A percentile compares a stretch with the other conserved stretches of the same genome.
These are phyloP conservation scores for Odontothrips loti DNA, from an alignment of 2,888 invertebrate species.

Conservation along the genomic window DNA sequence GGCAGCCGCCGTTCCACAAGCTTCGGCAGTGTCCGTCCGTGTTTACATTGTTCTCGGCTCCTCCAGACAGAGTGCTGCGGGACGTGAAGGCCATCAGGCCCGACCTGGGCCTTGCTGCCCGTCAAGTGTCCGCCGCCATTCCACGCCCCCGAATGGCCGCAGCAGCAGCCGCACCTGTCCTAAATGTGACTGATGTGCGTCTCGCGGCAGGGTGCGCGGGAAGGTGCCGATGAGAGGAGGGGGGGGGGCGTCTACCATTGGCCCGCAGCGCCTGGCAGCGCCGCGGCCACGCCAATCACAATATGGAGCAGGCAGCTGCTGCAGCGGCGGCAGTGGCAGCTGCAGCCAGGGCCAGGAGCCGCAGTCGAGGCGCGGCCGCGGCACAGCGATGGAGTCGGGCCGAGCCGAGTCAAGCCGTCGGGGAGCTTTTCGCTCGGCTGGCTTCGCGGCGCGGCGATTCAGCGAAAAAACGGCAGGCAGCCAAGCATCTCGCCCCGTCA, in stretches of 20 bases:
- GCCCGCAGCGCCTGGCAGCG: not conserved
- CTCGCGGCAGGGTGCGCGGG: not conserved
- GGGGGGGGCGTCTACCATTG: not conserved
- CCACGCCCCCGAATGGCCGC: too few species aligned
- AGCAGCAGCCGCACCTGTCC: not conserved
- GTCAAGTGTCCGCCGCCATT: too few species aligned
- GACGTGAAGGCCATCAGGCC: too few species aligned
- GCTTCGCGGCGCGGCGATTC: not conserved
- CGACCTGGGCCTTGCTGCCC: too few species aligned
- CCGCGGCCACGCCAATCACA: not conserved
- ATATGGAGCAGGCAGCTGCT: not conserved
- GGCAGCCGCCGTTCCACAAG: not conserved
- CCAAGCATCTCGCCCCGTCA: too few species aligned
- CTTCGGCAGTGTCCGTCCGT: too few species aligned
- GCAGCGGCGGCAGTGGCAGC: not conserved
- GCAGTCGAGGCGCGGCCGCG: not conserved
- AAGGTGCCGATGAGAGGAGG: not conserved
- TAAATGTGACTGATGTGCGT: not conserved
- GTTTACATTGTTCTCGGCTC: too few species aligned
- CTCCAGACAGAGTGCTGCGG: too few species aligned
- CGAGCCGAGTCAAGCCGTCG: not conserved
- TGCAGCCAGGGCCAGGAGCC: not conserved
- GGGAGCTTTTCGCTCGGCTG: constrained; percentile 9
- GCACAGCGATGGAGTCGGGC: not conserved
- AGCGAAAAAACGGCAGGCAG: not conserved